Conservation (phyloP, 1,140 invertebrate species). For the Frieseomelitta varia region DNA sequence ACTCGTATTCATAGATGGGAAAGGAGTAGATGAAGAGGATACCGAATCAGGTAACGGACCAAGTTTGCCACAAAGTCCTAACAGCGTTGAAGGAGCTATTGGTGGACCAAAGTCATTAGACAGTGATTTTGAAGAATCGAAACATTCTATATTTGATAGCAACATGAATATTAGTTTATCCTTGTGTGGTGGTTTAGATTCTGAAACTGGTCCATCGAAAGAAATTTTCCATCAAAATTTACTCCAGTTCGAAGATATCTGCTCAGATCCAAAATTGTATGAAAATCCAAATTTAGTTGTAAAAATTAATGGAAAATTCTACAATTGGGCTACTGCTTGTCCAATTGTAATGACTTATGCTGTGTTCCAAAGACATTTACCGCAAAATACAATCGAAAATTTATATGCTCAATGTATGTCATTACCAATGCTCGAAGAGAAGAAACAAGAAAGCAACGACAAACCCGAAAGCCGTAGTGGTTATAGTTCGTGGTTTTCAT, state of each 20-base stretch:
- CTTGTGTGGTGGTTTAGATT: constrained; percentile 89
- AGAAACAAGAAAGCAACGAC: constrained; percentile 66
- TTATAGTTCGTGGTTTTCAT: constrained; percentile 85
- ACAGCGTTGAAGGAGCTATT: constrained; percentile 91
- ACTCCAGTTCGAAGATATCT: constrained; percentile 92
- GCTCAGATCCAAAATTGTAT: constrained; percentile 89
- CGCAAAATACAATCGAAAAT: constrained; percentile 80
- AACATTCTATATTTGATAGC: constrained; percentile 84
- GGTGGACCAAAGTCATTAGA: constrained; percentile 87
- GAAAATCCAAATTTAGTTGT: constrained; percentile 94
- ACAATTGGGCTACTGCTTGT: constrained; percentile 93
- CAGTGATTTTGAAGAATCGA: constrained; percentile 91
- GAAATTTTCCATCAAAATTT: constrained; percentile 89
- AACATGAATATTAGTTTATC: constrained; percentile 88
- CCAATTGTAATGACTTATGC: constrained; percentile 93
- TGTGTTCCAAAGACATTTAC: constrained; percentile 91
- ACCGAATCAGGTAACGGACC: constrained; percentile 97
- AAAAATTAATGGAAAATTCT: constrained; percentile 92
- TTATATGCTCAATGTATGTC: constrained; percentile 80
- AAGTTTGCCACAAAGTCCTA: constrained; percentile 95
- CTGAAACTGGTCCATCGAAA: constrained; percentile 84
- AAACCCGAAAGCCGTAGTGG: constrained; percentile 76
- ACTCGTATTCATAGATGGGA: constrained; percentile 67
- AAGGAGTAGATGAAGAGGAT: constrained; percentile 90
- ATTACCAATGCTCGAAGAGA: constrained; percentile 71